Percentiles rank a stretch among this genome's conserved stretches.
These are phyloP conservation scores for Cheilosia scutellata DNA, from an alignment of 2,888 invertebrate genomes.

Conservation along the genomic window DNA sequence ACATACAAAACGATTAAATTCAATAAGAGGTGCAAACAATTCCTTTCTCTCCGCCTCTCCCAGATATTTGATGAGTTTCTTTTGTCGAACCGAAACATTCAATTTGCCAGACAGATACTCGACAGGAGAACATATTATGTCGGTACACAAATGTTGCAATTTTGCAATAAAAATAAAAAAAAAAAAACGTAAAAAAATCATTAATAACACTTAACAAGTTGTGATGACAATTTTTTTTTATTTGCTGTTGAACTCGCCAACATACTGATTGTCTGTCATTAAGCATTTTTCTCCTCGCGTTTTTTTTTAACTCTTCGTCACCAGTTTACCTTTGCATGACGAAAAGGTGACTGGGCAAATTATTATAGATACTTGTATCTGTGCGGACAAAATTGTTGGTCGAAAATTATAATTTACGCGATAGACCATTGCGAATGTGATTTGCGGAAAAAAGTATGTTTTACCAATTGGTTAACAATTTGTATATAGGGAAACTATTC, in stretches of 20 bases:
- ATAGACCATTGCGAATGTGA: background rate
- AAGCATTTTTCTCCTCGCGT: conserved; percentile 7
- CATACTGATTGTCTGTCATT: conserved; percentile 50
- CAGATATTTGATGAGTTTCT: conserved; percentile 20
- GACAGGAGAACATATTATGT: conserved; percentile 4
- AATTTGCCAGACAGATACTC: conserved; percentile 25
- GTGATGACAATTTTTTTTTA: conserved; percentile 51
- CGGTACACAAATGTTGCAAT: conserved; percentile 2
- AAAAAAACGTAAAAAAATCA: conserved; percentile 2
- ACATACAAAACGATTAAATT: conserved; percentile 1
- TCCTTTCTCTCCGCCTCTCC: background rate
- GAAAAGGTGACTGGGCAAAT: conserved; percentile 32
- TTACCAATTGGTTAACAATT: conserved; percentile 50
- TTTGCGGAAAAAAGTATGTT: background rate
- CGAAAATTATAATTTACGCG: background rate
- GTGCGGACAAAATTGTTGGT: background rate
- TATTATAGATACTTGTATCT: background rate
- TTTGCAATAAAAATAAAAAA: background rate
- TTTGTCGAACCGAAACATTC: conserved; percentile 24
- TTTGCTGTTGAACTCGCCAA: conserved; percentile 20
- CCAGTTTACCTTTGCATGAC: conserved; percentile 9
- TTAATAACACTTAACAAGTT: conserved; percentile 54
- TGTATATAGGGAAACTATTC: conserved; percentile 36
- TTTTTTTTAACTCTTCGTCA: conserved; percentile 15
- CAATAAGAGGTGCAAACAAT: conserved; percentile 6